Evolutionary conservation across 2,113 vertebrate species (phyloP), one percentile per base, ranked within the genome.

Genomic region (Micromys minutus): DNA sequence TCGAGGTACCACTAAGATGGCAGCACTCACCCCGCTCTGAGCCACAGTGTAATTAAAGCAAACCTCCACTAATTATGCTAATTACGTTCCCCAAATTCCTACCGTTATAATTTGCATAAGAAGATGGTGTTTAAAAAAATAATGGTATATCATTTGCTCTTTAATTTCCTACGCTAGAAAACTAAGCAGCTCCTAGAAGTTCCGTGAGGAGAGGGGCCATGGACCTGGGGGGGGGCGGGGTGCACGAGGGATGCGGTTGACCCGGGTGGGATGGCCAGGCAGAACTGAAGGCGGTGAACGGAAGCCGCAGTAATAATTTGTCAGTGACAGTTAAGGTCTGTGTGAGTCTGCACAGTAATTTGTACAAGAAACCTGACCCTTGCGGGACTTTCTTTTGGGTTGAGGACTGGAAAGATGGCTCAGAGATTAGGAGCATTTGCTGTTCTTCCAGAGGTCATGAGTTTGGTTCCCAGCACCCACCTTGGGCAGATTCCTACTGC

Each of bases 81-180:
- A 96, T 92, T 67, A 69, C n/a, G 45, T 85, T 83, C 90, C 74
- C 89, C 57, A 88, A 91, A 81, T 87, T 95, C 87, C 84, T 57
- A 59, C 81, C n/a, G 36, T 92, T 96, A 89, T 93, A 89, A 97
- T 96, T 95, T 96, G 90, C 91, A 92, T 89, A 67, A 93, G 63
- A 92, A 59, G 90, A 93, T 76, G 81, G 36, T 1, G 17, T 81
- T 97, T 93, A 69, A 84, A 96, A 95, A 93, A 91, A 79, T 61
- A 94, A 83, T 55, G n/a, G 61, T 50, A 45, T 52, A 52, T 83
- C 45, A 39, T 89, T 89, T 88, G 76, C 45, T 42, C 89, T 34
- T 8, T 63, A 42, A 69, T 88, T 47, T 50, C 24, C 13, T 24
- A 17, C n/a, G 17, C 5, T n/a, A 83, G 71, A 90, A 95, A 71